Conservation (phyloP, 1,140 invertebrate genomes). For the Pogonomyrmex californicus region DNA sequence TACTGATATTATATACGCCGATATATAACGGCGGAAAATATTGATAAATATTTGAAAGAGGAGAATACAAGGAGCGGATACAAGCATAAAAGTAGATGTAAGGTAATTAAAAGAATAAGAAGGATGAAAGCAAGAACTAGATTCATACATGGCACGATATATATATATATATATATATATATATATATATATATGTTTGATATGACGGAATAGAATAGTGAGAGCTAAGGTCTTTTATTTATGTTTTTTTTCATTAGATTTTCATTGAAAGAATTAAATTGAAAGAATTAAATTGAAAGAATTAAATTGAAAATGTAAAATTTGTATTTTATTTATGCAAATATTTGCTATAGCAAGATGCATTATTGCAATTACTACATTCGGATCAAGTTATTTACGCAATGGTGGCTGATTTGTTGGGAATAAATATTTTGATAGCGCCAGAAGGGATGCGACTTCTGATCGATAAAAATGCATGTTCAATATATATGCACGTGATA, state of each 20-base stretch:
- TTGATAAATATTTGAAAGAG: background rate
- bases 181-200: no score
- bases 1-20: background rate
- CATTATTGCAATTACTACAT: background rate
- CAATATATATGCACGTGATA: slow-evolving; percentile 22
- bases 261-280: background rate
- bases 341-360: background rate
- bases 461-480: slow-evolving; percentile 48
- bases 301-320: background rate
- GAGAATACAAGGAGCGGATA: no score
- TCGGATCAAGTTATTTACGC: slow-evolving; percentile 1
- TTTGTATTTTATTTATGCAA: background rate
- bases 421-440: slow-evolving; percentile 20
- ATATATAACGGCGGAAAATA: background rate
- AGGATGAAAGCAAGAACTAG: background rate
- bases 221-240: background rate
- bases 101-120: background rate
- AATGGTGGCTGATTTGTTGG: background rate
- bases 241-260: background rate
- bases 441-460: background rate
- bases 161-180: no score
- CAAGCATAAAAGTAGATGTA: background rate
- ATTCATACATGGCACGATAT: no score
- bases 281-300: background rate
- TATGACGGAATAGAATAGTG: background rate